Evolutionary conservation across 2,113 vertebrate species (phyloP), one percentile per base, ranked within the genome.

Genomic region (Platanista minor): DNA sequence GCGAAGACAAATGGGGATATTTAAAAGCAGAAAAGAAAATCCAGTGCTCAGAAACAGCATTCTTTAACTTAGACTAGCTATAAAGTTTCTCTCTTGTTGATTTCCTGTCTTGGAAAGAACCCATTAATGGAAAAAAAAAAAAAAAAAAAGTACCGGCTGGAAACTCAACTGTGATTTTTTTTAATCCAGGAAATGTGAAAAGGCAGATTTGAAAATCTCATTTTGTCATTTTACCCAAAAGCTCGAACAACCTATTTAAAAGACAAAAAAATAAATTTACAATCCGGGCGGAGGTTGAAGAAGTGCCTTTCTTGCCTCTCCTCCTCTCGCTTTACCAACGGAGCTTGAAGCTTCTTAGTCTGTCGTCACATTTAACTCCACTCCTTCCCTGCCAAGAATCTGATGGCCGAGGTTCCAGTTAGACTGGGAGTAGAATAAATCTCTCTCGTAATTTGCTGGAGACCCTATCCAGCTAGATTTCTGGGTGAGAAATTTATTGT

Each of bases 91-190:
- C 83, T 97, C 97, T 98, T 97, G 87, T 97, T 97, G 97, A 97
- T 98, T 98, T 98, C 95, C 94, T 98, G 94, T 84, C 97, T 98
- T 98, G 98, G 97, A 98, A 97, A 97, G 96, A 75, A 97, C 85
- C 87, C 96, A 98, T 71, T 96, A 97, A 97, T 96, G 81, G 97
- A 95, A 94, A 31, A 20, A 8, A 64, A 29, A 20, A 8, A 64
- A 29, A 36, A n/a, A 21, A 23, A 39, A n/a, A 83, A 71, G 83
- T 92, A 87, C 64, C 92, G 43, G n/a, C 93, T 97, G 83, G 87
- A 90, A 98, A 64, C 43, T 66, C 80, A 96, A 93, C 66, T 91
- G 84, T 75, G 29, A 92, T 46, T 92, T 97, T 78, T 90, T 61
- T 93, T 54, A 78, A 84, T 74, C 64, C 96, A 57, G 90, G 66